Evolutionary conservation across 2,888 invertebrate genomes (phyloP).

Genomic region (Petrolisthes cinctipes): DNA sequence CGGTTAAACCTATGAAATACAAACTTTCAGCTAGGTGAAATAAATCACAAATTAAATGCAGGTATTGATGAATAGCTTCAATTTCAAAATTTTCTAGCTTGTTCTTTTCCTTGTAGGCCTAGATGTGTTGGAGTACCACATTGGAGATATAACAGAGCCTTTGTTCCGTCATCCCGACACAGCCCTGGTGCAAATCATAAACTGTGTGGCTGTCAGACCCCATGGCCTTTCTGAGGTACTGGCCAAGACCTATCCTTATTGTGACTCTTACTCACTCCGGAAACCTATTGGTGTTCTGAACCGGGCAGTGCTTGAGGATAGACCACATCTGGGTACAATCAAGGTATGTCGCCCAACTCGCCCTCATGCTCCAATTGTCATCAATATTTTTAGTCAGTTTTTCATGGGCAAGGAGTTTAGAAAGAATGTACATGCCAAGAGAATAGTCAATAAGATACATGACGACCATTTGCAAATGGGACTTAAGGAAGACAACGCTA

Average conservation of each 20-base stretch:
- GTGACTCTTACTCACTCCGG: constrained; percentile 16
- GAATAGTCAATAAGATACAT: background rate
- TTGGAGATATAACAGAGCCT: constrained; percentile 32
- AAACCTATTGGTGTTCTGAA: constrained; percentile 4
- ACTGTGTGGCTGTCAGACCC: constrained; percentile 38
- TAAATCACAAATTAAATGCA: too few species aligned
- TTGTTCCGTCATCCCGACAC: background rate
- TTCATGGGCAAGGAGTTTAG: constrained; percentile 38
- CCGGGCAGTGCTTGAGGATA: constrained; percentile 6
- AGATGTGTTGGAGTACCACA: constrained; percentile 8
- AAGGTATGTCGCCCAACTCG: background rate
- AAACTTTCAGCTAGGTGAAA: too few species aligned
- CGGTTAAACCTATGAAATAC: too few species aligned
- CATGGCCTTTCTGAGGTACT: constrained; percentile 27
- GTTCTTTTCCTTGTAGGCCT: constrained; percentile 18
- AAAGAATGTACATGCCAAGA: background rate
- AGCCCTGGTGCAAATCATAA: constrained; percentile 29
- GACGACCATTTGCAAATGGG: constrained; percentile 15
- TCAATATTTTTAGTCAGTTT: constrained; percentile 34
- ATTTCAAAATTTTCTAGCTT: background rate
- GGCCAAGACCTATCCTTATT: constrained; percentile 30
- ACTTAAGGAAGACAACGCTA: background rate
- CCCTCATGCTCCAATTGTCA: background rate
- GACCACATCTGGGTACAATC: constrained; percentile 32
- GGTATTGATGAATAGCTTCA: too few species aligned